Base-by-base conservation (phyloP, 2,797 vertebrate species). In the Amniataba percoides region DNA sequence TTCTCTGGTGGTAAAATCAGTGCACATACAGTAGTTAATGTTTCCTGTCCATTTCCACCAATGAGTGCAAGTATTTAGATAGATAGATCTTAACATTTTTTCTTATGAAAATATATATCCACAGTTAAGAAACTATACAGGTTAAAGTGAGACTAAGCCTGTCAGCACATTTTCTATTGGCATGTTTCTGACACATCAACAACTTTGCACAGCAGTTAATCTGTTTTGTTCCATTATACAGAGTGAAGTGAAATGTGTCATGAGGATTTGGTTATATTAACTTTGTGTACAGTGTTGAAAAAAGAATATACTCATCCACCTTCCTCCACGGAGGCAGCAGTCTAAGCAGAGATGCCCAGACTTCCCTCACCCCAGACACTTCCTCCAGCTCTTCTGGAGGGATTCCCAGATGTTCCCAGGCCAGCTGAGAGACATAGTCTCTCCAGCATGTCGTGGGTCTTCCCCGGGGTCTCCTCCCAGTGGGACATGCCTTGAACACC, bases 1-100 rank as follows among this genome's bases (percentile, higher is more conserved):
- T 80, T 40, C 40, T 63, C 80, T 85, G 63, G 19, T 64, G 58
- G 72, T 76, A 73, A 84, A 84, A 73, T 82, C 69, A 57, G 59
- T 62, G 53, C 52, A 77, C 62, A 19, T 76, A 48, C 63, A 66
- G 65, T 74, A 60, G 83, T 82, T 74, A 74, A 70, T 80, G 73
- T 45, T 45, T 64, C 45, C 46, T 65, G 25, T 64, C 23, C 56
- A 65, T 71, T 53, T 73, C 63, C 51, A 80, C 14, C 8, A 1
- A 48, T 36, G 48, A 11, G 8, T 13, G 4, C 9, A 59, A 40
- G 68, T 57, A 75, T 60, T 68, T 48, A 45, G 51, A 11, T 74
- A 49, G 70, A 49, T 4, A 25, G 18, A 63, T 23, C 42, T 49
- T 21, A 55, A 63, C 23, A 43, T 46, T 23, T 71, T 56, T 51